Evolutionary conservation across 2,888 invertebrate genomes (phyloP), one percentile per base, ranked within the genome.

Genomic region (Drosophila monieri): DNA sequence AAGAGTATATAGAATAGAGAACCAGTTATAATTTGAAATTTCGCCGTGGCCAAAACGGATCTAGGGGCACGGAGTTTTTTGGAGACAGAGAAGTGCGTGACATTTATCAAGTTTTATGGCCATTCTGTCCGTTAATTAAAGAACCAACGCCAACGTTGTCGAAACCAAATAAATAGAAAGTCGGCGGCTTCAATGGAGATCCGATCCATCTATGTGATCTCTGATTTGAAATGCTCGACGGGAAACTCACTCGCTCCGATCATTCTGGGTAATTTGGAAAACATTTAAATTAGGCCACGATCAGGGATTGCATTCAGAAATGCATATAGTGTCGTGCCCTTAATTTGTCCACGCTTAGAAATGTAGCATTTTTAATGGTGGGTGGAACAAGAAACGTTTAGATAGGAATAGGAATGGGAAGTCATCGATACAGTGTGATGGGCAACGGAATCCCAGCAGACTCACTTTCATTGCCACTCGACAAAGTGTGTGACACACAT

Each of bases 51-150:
- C 69, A 69, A 68, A 67, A 67, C 65, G 65, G 67, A 66, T 66
- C 57, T 56, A 41, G 12, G 18, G 64, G 14, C 39, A 6, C 12
- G 25, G 53, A 54, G 39, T 43, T 14, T 21, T 51, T 14, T 21
- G 30, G 35, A 44, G 35, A 61, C 43, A 55, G 55, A 52, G 58
- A 55, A 61, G 56, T 71, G 73, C 73, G 76, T 79, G 80, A 83
- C 77, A 85, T 77, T 70, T 59, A 85, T 80, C 80, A 71, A 54
- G 58, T 77, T 75, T 80, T 83, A 80, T 85, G 62, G 71, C 62
- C 67, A 70, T 51, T 73, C 64, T 51, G 60, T 41, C 51, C 27
- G 77, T 71, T 83, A 80, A 83, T 80, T 85, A 85, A 85, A 67
- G 66, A 72, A 59, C 49, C 49, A 43, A 43, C 60, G 57, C 35